These are phyloP conservation scores for Otolemur garnettii DNA, from an alignment of 2,113 vertebrate species.

Conservation along the genomic window DNA sequence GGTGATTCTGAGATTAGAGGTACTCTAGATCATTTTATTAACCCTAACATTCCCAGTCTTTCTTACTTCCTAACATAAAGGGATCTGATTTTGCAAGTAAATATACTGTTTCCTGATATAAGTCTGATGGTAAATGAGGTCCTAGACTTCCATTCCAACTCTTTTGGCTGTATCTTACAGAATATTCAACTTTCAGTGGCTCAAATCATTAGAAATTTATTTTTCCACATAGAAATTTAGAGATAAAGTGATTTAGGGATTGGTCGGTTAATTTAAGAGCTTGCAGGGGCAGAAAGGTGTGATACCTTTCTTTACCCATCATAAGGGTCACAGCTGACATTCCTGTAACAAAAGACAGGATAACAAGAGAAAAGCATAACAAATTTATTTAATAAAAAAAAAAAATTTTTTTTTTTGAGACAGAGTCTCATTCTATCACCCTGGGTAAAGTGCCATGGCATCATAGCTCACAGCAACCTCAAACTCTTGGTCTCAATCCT, in stretches of 20 bases:
- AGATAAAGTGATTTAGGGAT: not conserved
- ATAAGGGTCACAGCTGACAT: not conserved
- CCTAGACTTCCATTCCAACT: not conserved
- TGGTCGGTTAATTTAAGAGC: not conserved
- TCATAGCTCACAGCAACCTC: too few relatives aligned
- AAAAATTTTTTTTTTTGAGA: too few relatives aligned
- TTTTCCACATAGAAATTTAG: constrained; percentile 40
- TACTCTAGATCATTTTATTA: constrained; percentile 20
- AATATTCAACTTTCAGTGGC: not conserved
- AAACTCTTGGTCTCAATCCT: too few relatives aligned
- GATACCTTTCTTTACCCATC: not conserved
- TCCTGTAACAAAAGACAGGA: not conserved
- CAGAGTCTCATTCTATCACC: too few relatives aligned
- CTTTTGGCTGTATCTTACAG: constrained; percentile 4
- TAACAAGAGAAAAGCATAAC: not conserved
- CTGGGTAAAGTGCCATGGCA: too few relatives aligned
- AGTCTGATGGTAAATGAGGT: not conserved
- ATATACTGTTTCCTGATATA: not conserved
- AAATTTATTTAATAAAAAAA: not conserved
- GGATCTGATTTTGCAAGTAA: constrained; percentile 16
- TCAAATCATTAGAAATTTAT: not conserved
- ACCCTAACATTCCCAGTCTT: not conserved
- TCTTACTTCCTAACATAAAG: constrained; percentile 47
- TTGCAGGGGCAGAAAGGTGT: not conserved
- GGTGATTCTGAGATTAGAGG: constrained; percentile 32